Evolutionary conservation across 2,888 invertebrate genomes (phyloP), one percentile per base, ranked within the genome.

Genomic region (Drosophila phalerata): DNA sequence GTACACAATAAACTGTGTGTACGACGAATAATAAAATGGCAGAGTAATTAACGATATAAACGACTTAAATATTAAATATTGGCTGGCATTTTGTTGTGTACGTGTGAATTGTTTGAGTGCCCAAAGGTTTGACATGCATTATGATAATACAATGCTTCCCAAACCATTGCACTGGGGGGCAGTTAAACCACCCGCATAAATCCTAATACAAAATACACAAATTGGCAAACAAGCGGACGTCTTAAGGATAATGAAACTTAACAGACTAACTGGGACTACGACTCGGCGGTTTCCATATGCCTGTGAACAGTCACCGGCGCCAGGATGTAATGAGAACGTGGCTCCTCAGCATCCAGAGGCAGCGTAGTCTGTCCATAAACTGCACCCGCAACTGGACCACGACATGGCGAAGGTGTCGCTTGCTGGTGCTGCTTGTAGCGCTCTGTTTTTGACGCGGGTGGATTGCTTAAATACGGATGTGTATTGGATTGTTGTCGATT

Each of bases 301-400:
- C 96, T 94, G 92, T 98, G 97, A 63, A 98, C 97, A 57, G 97
- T 97, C 30, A 97, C 97, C n/a, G 97, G 96, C 49, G 97, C 97
- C 84, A 97, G 93, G 72, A 97, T 95, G 91, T 94, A 94, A 91
- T 95, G 95, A 10, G 91, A 85, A 28, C 76, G 76, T 5, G 77
- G 73, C 49, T 85, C 82, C n/a, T 75, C 85, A 1, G 75, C 71
- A 17, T 81, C 77, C 48, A 91, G 52, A 3, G 91, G 90, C 61
- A 91, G 67, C 30, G 88, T 83, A 3, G 92, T 92, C 72, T 90
- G 90, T 0, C 90, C 91, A 63, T 88, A 90, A 22, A 88, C 88
- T 5, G 81, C 68, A 5, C 49, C 57, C 0, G 52, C 57, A 10
- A 74, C 68, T 10, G 77, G 47, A 11, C 79, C 75, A 10, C 80